Evolutionary conservation across 2,113 vertebrate species (phyloP).

Genomic region (Platichthys stellatus): DNA sequence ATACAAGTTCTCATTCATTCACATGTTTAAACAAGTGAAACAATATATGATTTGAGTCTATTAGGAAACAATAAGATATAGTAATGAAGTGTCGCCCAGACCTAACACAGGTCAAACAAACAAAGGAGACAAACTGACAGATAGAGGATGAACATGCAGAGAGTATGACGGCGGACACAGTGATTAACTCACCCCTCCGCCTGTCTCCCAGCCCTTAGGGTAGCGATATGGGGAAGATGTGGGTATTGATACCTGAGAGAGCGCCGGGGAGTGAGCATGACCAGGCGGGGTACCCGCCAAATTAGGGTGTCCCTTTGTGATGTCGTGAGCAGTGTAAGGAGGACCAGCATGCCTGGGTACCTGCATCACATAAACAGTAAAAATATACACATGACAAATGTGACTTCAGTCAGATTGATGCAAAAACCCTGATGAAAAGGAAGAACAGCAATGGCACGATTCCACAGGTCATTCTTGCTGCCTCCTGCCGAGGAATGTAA

Average conservation of each 20-base stretch:
- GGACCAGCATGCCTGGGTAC: slow-evolving; percentile 92
- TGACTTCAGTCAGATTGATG: background rate
- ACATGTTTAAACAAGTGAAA: too few relatives aligned
- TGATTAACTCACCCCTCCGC: slow-evolving; percentile 79
- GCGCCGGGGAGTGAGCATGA: slow-evolving; percentile 92
- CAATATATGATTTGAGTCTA: too few relatives aligned
- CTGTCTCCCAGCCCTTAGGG: slow-evolving; percentile 83
- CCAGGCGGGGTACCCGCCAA: slow-evolving; percentile 93
- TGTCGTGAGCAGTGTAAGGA: slow-evolving; percentile 92
- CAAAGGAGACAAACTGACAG: slow-evolving; percentile 20
- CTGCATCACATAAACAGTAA: slow-evolving; percentile 65
- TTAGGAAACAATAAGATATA: too few relatives aligned
- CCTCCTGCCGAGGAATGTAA: slow-evolving; percentile 58
- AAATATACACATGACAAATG: background rate
- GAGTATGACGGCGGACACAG: slow-evolving; percentile 41
- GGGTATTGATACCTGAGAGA: slow-evolving; percentile 92
- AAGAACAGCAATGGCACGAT: slow-evolving; percentile 18
- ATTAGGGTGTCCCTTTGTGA: slow-evolving; percentile 95
- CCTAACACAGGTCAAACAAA: background rate
- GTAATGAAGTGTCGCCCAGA: background rate
- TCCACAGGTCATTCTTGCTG: slow-evolving; percentile 56
- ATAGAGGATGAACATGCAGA: slow-evolving; percentile 30
- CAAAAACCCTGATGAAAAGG: background rate
- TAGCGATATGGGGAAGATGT: slow-evolving; percentile 79
- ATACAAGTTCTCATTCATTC: too few relatives aligned